Conservation (phyloP, 2,113 vertebrate species). For the Hemichromis elongatus region DNA sequence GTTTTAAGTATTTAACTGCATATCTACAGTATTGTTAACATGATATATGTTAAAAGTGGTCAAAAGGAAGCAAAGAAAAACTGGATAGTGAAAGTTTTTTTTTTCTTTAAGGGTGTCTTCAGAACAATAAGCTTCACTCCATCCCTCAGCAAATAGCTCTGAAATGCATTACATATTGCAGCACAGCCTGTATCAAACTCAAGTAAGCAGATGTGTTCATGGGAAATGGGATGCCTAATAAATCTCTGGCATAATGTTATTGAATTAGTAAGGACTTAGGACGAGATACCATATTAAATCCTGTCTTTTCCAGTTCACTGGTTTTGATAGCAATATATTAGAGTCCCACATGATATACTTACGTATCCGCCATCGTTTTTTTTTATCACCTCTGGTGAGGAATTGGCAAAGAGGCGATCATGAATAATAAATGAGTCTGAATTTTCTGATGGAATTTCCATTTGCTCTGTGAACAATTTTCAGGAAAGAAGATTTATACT, state of each 20-base stretch:
- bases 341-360: slow-evolving; percentile 67
- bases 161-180: slow-evolving; percentile 2
- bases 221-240: slow-evolving; percentile 55
- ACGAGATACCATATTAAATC: slow-evolving; percentile 55
- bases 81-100: not conserved
- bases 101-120: not conserved
- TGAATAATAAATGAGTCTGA: slow-evolving; percentile 74
- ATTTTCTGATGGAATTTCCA: slow-evolving; percentile 76
- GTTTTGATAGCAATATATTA: slow-evolving; percentile 56
- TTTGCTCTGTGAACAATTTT: slow-evolving; percentile 65
- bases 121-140: not conserved
- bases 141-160: not conserved
- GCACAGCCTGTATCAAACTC: slow-evolving; percentile 17
- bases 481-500: slow-evolving; percentile 67
- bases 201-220: slow-evolving; percentile 48
- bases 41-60: not conserved
- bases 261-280: slow-evolving; percentile 70
- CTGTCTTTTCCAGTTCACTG: slow-evolving; percentile 68
- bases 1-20: not conserved
- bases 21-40: not conserved
- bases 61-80: not conserved
- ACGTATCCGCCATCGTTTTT: slow-evolving; percentile 44
- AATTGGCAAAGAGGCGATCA: slow-evolving; percentile 33
- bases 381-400: slow-evolving; percentile 42
- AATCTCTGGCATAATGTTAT: slow-evolving; percentile 66